These are phyloP conservation scores for Urocyon cinereoargenteus DNA, from an alignment of 2,797 vertebrate genomes.

Conservation along the genomic window DNA sequence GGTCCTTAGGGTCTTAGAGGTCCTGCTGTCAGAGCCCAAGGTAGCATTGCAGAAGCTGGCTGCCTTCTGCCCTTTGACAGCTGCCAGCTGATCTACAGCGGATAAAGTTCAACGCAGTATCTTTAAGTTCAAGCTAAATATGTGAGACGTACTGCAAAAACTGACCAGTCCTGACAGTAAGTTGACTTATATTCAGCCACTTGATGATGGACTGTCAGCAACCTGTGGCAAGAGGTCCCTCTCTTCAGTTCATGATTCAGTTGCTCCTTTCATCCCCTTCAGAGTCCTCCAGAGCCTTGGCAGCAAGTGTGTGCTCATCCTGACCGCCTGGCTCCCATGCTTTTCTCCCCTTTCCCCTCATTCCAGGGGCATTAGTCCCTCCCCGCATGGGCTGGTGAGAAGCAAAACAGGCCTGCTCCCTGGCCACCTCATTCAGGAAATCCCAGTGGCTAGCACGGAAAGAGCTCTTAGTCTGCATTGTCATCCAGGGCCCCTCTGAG, in stretches of 20 bases:
- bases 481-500: not conserved
- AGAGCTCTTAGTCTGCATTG: not conserved
- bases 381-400: not conserved
- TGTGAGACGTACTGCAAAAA: not conserved
- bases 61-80: not conserved
- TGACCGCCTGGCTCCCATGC: too few species aligned
- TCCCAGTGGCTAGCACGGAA: fast-evolving
- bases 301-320: not conserved
- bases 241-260: not conserved
- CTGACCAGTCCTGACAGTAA: not conserved
- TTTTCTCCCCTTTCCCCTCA: not conserved
- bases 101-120: not conserved
- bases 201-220: not conserved
- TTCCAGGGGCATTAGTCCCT: not conserved
- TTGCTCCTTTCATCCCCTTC: not conserved
- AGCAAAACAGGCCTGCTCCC: not conserved
- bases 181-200: not conserved
- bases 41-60: not conserved
- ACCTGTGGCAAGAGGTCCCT: not conserved
- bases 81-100: not conserved
- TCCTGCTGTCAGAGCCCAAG: too few species aligned
- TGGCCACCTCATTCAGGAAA: too few species aligned
- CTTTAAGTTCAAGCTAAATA: not conserved
- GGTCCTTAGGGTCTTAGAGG: not conserved
- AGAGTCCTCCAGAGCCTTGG: not conserved